Evolutionary conservation across 2,888 invertebrate species (phyloP), one percentile per base, ranked within the genome.

Genomic region (Tineola bisselliella): DNA sequence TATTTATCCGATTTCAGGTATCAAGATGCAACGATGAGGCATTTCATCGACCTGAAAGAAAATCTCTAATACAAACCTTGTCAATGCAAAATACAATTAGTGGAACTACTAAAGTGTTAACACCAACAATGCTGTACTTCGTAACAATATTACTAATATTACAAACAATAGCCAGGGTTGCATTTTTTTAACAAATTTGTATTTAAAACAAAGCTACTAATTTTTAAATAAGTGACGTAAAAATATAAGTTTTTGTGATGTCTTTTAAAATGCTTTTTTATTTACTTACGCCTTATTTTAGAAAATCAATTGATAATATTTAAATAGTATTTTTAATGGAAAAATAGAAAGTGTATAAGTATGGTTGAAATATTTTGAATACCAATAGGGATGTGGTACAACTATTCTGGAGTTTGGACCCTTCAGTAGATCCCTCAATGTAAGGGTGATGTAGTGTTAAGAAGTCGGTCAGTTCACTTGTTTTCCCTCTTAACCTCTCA

Each of bases 21-120:
- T 81, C 81, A 63, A 78, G 81, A 12, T 87, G 87, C 69, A 87
- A 87, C 64, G 81, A 77, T 63, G 81, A 83, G 68, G 74, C 82
- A 0, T 77, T 78, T 33, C 72, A 78, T 10, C 68, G 80, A 71
- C 86, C 86, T 0, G 72, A 43, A 43, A n/a, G 43, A 10, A 65
- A 73, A 12, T 66, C 3, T 48, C 15, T 17, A n/a, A 15, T 2
- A 19, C 1, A 15, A 1, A 12, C 44, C 33, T 18, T 6, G 25
- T 25, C 6, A 6, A 25, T 25, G 6, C 2, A 25, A 2, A 2
- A 25, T 25, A 25, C 25, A 25, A 25, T 4, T 25, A 69, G 57
- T 62, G 73, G 69, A 62, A 66, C 76, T 0, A 62, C 65, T 5
- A 78, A 77, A 64, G 52, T 70, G 0, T 64, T 77, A 57, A 77